phyloP scores from a whole-genome alignment of 2,888 invertebrate genomes.

The Clanis bilineata region DNA sequence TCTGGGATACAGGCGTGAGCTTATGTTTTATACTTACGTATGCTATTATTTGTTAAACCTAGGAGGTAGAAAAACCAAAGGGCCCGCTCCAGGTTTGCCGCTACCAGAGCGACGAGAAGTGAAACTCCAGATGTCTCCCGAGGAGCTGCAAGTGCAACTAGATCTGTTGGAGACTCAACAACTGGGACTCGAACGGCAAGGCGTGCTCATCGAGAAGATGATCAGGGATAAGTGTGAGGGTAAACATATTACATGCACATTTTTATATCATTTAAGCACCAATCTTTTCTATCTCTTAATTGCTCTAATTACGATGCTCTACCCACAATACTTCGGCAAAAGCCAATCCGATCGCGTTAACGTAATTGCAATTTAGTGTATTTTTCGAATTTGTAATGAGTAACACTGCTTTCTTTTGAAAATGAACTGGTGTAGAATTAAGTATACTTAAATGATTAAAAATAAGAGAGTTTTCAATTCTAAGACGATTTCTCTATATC shows the following conservation, averaged over 20 bases:
- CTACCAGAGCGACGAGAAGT: slow-evolving; percentile 84
- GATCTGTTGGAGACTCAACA: slow-evolving; percentile 92
- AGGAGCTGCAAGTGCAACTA: slow-evolving; percentile 86
- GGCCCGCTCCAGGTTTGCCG: slow-evolving; percentile 91
- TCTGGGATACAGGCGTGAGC: no score
- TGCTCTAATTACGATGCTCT: slow-evolving; percentile 4
- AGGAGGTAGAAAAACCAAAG: slow-evolving; percentile 89
- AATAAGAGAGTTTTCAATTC: no score
- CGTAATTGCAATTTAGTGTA: no score
- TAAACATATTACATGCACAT: slow-evolving; percentile 45
- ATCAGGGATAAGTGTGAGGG: slow-evolving; percentile 92
- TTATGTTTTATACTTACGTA: no score
- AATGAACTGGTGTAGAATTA: no score
- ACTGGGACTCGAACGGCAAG: slow-evolving; percentile 93
- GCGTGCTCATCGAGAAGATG: slow-evolving; percentile 93
- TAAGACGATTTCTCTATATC: no score
- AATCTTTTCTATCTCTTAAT: slow-evolving; percentile 20
- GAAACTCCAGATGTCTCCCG: slow-evolving; percentile 82
- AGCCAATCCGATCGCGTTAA: no score
- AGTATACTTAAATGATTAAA: no score
- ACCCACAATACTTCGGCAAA: not conserved
- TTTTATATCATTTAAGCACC: slow-evolving; percentile 23
- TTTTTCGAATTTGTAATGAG: no score
- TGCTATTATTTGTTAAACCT: not conserved
- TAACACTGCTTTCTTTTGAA: no score